Conservation (phyloP, 2,113 vertebrate species). For the Podiceps cristatus region DNA sequence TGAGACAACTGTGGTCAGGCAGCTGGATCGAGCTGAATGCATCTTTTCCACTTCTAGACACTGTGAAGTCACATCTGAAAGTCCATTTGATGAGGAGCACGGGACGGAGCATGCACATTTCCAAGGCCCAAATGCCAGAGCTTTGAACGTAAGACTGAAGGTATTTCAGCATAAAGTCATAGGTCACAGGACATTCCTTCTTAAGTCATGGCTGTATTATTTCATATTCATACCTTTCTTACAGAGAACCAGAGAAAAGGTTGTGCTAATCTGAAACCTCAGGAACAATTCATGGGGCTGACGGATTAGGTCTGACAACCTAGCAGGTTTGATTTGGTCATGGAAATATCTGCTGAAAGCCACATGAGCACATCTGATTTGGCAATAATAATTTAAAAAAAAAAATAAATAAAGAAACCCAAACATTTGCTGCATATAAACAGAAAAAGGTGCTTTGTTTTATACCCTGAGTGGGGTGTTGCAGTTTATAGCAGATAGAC, state of each 20-base stretch:
- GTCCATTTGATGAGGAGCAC: not conserved
- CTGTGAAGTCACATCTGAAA: not conserved
- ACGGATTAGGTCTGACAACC: not conserved
- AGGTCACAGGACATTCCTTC: not conserved
- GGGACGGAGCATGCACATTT: not conserved
- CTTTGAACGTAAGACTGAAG: not conserved
- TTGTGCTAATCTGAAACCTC: not conserved
- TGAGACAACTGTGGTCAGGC: not conserved
- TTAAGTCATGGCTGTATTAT: not conserved
- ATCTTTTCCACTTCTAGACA: not conserved
- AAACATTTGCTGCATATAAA: not conserved
- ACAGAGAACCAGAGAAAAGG: not conserved
- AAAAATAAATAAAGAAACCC: not conserved
- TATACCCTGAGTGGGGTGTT: not conserved
- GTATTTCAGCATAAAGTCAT: not conserved
- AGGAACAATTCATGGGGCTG: not conserved
- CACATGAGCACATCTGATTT: conserved; percentile 1
- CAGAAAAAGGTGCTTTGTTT: conserved; percentile 20
- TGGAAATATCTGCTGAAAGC: not conserved
- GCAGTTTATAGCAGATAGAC: not conserved
- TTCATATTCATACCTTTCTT: not conserved
- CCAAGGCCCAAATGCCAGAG: not conserved
- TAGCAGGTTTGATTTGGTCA: not conserved
- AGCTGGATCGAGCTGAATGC: not conserved
- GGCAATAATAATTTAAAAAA: not conserved